Percentiles rank a stretch among this genome's conserved stretches.
Evolutionary conservation across 2,113 vertebrate species (phyloP).

Genomic region (Promerops cafer): DNA sequence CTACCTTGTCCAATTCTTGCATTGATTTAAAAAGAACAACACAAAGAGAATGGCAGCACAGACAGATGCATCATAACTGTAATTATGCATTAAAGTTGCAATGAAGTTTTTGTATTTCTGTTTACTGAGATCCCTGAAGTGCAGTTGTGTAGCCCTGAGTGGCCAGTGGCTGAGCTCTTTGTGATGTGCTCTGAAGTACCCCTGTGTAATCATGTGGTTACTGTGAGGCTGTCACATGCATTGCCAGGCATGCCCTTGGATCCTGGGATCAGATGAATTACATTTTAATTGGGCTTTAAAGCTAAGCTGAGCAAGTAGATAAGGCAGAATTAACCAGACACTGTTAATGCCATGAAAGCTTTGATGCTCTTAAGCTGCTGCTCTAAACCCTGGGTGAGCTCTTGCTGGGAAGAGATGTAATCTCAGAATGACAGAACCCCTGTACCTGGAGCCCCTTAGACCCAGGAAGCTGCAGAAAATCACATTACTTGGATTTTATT

Average conservation of each 20-base stretch:
- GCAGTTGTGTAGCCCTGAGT: neutral
- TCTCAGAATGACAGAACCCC: neutral
- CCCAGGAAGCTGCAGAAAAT: neutral
- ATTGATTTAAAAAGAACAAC: neutral
- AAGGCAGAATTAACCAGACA: constrained; percentile 78
- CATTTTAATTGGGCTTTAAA: constrained; percentile 85
- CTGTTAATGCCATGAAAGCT: constrained; percentile 76
- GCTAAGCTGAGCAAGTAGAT: constrained; percentile 76
- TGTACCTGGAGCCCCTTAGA: constrained; percentile 55
- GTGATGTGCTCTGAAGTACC: constrained; percentile 37
- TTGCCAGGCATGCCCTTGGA: constrained; percentile 64
- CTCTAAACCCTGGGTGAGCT: constrained; percentile 42
- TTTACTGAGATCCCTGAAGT: neutral
- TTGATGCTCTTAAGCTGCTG: constrained; percentile 60
- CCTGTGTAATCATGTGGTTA: constrained; percentile 51
- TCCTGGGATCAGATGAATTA: constrained; percentile 79
- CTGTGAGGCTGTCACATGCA: constrained; percentile 49
- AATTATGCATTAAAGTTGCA: neutral
- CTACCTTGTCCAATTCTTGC: neutral
- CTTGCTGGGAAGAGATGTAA: constrained; percentile 38
- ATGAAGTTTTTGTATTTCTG: neutral
- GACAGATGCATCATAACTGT: neutral
- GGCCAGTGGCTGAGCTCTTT: constrained; percentile 21
- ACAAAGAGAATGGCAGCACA: neutral
- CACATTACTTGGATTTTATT: neutral